phyloP scores from a whole-genome alignment of 2,113 vertebrate species.

The Nothobranchius furzeri region DNA sequence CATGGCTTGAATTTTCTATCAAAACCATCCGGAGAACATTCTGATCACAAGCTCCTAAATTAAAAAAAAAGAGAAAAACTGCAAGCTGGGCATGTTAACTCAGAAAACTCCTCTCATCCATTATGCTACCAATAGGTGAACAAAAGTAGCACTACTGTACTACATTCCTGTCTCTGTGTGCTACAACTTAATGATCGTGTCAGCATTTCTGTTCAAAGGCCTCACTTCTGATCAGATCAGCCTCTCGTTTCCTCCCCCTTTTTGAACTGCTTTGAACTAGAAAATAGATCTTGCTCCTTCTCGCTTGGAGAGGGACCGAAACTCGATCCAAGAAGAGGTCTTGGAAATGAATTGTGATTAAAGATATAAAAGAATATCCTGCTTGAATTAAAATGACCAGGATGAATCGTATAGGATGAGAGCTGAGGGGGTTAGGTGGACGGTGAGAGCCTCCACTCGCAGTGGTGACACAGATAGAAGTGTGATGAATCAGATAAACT shows the following conservation, averaged over 20 bases:
- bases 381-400: constrained; percentile 30
- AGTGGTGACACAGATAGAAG: constrained; percentile 3
- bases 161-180: constrained; percentile 57
- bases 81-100: constrained; percentile 66
- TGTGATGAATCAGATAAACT: constrained; percentile 11
- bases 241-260: constrained; percentile 54
- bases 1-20: constrained; percentile 70
- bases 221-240: constrained; percentile 73
- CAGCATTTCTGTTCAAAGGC: constrained; percentile 80
- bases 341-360: constrained; percentile 63
- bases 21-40: constrained; percentile 51
- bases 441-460: neutral
- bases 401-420: constrained; percentile 3
- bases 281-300: constrained; percentile 62
- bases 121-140: constrained; percentile 73
- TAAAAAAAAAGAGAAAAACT: constrained; percentile 47
- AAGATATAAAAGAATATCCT: constrained; percentile 57
- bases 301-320: constrained; percentile 48
- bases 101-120: constrained; percentile 67
- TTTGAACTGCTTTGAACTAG: constrained; percentile 75
- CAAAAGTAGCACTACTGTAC: constrained; percentile 68
- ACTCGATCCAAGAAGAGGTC: constrained; percentile 52
- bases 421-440: neutral
- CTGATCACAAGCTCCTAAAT: constrained; percentile 67
- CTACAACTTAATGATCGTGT: constrained; percentile 75